These are phyloP conservation scores for Xiphorhynchus erythropygius DNA, from an alignment of 2,797 vertebrate species.

Conservation along the genomic window DNA sequence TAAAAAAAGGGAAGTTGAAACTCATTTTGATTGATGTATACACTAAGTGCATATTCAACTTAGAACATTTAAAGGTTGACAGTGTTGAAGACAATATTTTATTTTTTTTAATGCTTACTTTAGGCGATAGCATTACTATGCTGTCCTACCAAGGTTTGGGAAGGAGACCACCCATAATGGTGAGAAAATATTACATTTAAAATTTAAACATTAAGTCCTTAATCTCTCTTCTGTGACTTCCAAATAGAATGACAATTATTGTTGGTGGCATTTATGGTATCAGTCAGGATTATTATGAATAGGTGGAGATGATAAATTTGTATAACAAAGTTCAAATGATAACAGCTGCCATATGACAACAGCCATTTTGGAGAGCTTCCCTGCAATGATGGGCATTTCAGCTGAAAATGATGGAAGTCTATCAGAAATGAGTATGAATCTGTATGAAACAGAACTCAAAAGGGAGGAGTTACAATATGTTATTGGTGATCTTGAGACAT, in stretches of 20 bases:
- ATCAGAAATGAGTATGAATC: neutral
- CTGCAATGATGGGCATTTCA: neutral
- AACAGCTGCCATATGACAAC: neutral
- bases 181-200: slow-evolving; percentile 38
- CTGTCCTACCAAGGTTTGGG: neutral
- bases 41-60: neutral
- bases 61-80: neutral
- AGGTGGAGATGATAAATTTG: neutral
- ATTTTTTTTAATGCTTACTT: neutral
- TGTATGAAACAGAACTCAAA: neutral
- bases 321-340: slow-evolving; percentile 27
- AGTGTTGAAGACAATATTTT: neutral
- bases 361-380: neutral
- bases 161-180: slow-evolving; percentile 54
- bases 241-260: slow-evolving; percentile 16
- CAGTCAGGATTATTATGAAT: neutral
- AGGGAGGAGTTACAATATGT: neutral
- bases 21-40: neutral
- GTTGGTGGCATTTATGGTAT: neutral
- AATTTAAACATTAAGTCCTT: slow-evolving; percentile 33
- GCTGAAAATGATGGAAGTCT: neutral
- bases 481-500: neutral
- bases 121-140: neutral
- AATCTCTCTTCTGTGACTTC: slow-evolving; percentile 13
- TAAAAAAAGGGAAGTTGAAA: slow-evolving; percentile 13